Base-by-base conservation (phyloP, 2,888 invertebrate genomes). In the Oegoconia quadripuncta region DNA sequence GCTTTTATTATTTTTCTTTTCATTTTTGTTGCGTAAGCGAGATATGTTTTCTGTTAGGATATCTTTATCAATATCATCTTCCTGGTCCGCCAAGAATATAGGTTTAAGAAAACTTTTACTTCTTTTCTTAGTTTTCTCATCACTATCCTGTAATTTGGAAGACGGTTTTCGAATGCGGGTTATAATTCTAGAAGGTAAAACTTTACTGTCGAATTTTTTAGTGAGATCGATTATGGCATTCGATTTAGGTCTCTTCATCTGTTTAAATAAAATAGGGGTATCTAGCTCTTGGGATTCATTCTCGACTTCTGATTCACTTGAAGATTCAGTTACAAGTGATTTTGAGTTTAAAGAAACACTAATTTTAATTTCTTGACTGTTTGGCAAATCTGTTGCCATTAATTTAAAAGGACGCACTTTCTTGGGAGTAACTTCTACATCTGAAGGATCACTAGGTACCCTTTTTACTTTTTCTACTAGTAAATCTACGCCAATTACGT, bases 321-420 rank as follows among this genome's bases (percentile, higher is more conserved):
- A 76, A 5, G 69, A 64, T 41, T 75, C 75, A 8, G 63, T 63
- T 2, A 59, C 51, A 2, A 33, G 8, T 11, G 46, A 34, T 47
- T 52, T 67, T 2, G 46, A 29, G 28, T 44, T 48, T 6, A 55
- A 39, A 13, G 64, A 52, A 3, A 77, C 59, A 48, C 55, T 65
- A 6, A 56, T 68, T 56, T 77, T 76, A 30, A 83, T 86, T 66
- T 87, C 81, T 59, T 82, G 80, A 42, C 81, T 86, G 34, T 69
- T 64, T 1, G 82, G 83, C 37, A 83, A 59, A 40, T 82, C 79
- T 1, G 63, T 69, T 15, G 70, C 64, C 44, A 75, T 66, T 29
- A 78, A 66, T 39, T 62, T 61, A 6, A 65, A 50, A 2, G 63
- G 48, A 11, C 56, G 52, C n/a, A 59, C 42, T 55, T 80, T 83